Base-by-base conservation (phyloP, 2,888 invertebrate species). In the Aspidapion aeneum region DNA sequence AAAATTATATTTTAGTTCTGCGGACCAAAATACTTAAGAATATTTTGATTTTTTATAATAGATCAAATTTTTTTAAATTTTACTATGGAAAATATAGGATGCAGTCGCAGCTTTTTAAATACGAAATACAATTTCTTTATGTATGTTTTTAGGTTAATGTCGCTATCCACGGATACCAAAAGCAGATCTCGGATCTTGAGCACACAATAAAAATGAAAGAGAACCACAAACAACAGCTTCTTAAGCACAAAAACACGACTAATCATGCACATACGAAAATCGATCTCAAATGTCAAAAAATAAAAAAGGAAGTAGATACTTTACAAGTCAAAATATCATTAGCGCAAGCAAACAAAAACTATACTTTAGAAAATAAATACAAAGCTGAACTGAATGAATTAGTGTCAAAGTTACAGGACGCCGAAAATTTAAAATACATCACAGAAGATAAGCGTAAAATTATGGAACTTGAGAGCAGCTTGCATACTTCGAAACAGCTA, bases 401-500 rank as follows among this genome's bases (percentile, higher is more conserved):
- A 72, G 81, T 76, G 57, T 74, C 56, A 75, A 83, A 74, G 74
- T 78, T 70, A 74, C 80, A 72, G 75, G 82, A 67, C 71, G 80
- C 74, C 0, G 76, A 79, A 69, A 74, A 75, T 1, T 68, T 79
- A 52, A 78, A 77, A 68, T 71, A 72, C 68, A 84, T 87, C 48
- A 84, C 87, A 0, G 86, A 85, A 9, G 87, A 88, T 70, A 86
- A 85, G 71, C 80, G 87, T 74, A 90, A 90, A 74, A 85, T 91
- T 7, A 83, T 87, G 71, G 89, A 90, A 73, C 82, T 91, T 67
- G 89, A 91, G 75, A 86, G 85, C 65, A 91, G 90, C 70, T 79
- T 92, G 1, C 87, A 88, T 73, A 85, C 87, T 5, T 91, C 90
- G 0, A 89, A 88, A 73, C 90, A 90, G 73, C 88, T 91, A 75